A percentile compares a stretch with the other conserved stretches of the same genome.
Conservation (phyloP, 2,888 invertebrate genomes). For the Hesperia comma region DNA sequence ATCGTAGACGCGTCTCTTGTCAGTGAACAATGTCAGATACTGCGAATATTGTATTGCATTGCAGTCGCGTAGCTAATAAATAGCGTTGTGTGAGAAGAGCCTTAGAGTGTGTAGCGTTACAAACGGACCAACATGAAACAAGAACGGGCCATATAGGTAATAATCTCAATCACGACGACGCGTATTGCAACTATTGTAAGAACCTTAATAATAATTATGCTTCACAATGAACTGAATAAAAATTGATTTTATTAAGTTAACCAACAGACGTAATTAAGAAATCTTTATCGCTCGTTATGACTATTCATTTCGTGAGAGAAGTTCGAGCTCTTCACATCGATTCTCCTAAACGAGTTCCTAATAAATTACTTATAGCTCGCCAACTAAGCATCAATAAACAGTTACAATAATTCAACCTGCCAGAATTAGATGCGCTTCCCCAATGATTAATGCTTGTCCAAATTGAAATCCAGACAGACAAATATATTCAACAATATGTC, state of each 20-base stretch:
- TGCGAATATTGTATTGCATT: no score
- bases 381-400: slow-evolving; percentile 13
- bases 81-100: no score
- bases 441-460: slow-evolving; percentile 25
- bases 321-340: background rate
- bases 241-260: no score
- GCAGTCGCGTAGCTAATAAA: no score
- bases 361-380: background rate
- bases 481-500: slow-evolving; percentile 25
- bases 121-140: no score
- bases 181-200: no score
- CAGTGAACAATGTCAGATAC: no score
- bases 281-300: background rate
- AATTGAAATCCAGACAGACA: slow-evolving; percentile 21
- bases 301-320: background rate
- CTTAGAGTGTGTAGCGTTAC: no score
- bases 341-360: background rate
- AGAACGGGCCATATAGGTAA: no score
- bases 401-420: slow-evolving; percentile 6
- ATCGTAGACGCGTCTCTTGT: no score
- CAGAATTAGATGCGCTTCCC: slow-evolving; percentile 6
- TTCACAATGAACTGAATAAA: background rate
- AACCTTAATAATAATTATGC: no score
- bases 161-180: background rate
- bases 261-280: background rate